Percentiles rank a stretch among this genome's conserved stretches.
Evolutionary conservation across 2,888 invertebrate genomes (phyloP).

Genomic region (Acrobasis repandana): DNA sequence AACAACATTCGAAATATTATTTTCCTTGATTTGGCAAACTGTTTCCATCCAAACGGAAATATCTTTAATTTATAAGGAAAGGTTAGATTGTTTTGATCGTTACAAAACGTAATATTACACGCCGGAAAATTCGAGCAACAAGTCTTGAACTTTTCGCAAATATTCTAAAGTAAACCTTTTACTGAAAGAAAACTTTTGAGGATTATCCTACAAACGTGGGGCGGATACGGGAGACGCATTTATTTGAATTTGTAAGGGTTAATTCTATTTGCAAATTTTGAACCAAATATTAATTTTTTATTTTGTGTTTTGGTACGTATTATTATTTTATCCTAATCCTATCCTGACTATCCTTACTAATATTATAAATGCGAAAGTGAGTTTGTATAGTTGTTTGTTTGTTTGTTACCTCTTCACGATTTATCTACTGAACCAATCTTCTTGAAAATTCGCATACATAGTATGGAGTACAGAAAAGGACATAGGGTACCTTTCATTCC

Average conservation of each 20-base stretch:
- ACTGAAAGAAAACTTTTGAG: conserved; percentile 12
- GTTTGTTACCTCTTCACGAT: no score
- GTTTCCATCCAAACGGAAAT: not conserved
- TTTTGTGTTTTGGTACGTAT: not conserved
- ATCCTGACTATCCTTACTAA: no score
- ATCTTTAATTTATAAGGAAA: not conserved
- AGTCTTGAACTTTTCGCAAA: conserved; percentile 20
- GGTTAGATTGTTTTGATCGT: conserved; percentile 1
- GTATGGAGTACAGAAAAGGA: no score
- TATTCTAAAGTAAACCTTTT: conserved; percentile 16
- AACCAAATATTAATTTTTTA: not conserved
- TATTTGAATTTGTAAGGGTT: conserved; percentile 6
- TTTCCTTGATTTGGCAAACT: no score
- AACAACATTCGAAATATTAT: not conserved
- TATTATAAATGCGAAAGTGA: no score
- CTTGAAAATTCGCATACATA: no score
- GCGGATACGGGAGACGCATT: conserved; percentile 18
- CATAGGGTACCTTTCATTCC: no score
- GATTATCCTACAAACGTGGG: conserved; percentile 17
- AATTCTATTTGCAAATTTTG: not conserved
- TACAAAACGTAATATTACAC: conserved; percentile 19
- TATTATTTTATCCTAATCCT: no score
- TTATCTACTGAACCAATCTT: no score
- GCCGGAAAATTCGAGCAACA: conserved; percentile 13
- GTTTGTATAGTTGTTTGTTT: no score